Conservation (phyloP, 2,113 vertebrate species). For the Shinisaurus crocodilurus region DNA sequence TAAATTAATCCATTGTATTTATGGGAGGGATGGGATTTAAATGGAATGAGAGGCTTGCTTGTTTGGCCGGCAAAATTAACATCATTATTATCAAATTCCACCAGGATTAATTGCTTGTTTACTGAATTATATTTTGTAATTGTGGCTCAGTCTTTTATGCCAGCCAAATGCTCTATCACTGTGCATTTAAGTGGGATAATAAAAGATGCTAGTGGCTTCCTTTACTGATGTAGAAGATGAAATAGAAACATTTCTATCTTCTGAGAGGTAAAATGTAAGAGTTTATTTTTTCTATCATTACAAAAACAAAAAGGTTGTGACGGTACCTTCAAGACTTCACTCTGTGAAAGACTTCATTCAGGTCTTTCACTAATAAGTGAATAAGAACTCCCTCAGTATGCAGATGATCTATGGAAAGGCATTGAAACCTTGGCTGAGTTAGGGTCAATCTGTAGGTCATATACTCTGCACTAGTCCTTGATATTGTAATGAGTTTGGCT, state of each 20-base stretch:
- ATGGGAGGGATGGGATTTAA: slow-evolving; percentile 45
- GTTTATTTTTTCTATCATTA: too few relatives aligned
- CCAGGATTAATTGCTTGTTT: slow-evolving; percentile 57
- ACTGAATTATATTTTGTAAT: slow-evolving; percentile 53
- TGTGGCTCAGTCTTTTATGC: slow-evolving; percentile 47
- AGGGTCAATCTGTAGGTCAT: neutral
- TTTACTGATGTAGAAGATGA: neutral
- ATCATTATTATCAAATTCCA: slow-evolving; percentile 36
- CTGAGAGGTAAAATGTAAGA: neutral
- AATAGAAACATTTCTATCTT: neutral
- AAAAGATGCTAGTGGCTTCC: neutral
- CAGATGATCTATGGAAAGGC: neutral
- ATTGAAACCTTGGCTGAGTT: neutral
- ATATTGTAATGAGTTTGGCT: neutral
- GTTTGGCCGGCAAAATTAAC: slow-evolving; percentile 37
- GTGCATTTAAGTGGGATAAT: slow-evolving; percentile 7
- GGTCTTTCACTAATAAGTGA: neutral
- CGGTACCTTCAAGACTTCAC: neutral
- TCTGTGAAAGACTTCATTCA: neutral
- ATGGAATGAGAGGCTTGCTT: slow-evolving; percentile 28
- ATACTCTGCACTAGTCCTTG: neutral
- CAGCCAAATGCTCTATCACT: slow-evolving; percentile 17
- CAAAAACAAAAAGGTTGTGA: neutral
- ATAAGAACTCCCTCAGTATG: neutral
- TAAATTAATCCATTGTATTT: slow-evolving; percentile 54